phyloP scores from a whole-genome alignment of 64 coral and sea anemone species.

The Catalaphyllia jardinei region DNA sequence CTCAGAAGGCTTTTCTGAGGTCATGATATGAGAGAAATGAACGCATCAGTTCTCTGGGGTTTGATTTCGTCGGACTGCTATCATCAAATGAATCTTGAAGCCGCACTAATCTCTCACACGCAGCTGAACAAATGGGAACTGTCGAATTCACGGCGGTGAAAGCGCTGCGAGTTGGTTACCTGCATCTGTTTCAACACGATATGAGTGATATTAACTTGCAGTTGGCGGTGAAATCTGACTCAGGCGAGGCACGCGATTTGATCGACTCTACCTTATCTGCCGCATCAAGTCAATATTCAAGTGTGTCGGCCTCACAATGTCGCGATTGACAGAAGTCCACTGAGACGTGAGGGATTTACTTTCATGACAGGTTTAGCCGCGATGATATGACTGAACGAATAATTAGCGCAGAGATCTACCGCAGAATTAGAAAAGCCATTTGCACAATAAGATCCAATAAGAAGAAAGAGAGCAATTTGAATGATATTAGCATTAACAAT shows the following conservation, averaged over 20 bases:
- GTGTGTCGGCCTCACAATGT: conserved; percentile 28
- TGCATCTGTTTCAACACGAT: conserved; percentile 44
- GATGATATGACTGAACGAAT: conserved; percentile 17
- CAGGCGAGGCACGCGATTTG: background rate
- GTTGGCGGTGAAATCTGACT: conserved; percentile 34
- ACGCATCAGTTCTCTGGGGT: conserved; percentile 15
- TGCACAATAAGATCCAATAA: conserved; percentile 36
- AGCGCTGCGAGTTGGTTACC: conserved; percentile 1
- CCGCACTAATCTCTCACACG: conserved; percentile 16
- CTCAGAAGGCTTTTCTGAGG: conserved; percentile 32
- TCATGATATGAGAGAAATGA: conserved; percentile 16
- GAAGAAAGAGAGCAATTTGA: conserved; percentile 2
- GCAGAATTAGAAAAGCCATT: background rate
- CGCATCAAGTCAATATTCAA: conserved; percentile 49
- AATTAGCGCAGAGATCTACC: conserved; percentile 32
- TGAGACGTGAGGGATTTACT: conserved; percentile 38
- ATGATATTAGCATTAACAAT: conserved; percentile 1
- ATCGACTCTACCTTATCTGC: conserved; percentile 14
- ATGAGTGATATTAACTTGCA: conserved; percentile 24
- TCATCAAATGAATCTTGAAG: conserved; percentile 37
- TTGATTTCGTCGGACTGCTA: conserved; percentile 1
- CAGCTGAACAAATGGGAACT: conserved; percentile 28
- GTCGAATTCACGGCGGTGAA: background rate
- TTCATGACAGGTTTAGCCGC: conserved; percentile 28
- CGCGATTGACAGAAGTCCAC: conserved; percentile 11